Percentiles rank a stretch among this genome's conserved stretches.
Conservation (phyloP, 2,888 invertebrate genomes). For the Tipula unca region DNA sequence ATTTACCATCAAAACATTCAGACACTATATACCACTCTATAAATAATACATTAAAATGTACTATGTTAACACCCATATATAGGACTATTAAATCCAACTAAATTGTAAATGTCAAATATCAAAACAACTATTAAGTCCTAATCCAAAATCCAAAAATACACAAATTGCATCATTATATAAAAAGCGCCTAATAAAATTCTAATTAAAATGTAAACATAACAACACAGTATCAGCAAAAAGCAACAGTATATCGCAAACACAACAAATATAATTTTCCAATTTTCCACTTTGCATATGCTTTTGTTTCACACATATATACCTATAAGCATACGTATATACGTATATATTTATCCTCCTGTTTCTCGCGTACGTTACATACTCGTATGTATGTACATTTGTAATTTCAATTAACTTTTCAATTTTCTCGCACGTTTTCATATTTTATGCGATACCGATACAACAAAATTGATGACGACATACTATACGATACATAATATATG, state of each 20-base stretch:
- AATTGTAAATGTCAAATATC: too few species aligned
- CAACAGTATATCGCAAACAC: not conserved
- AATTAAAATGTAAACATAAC: not conserved
- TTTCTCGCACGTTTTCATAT: not conserved
- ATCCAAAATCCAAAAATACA: too few species aligned
- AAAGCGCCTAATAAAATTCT: not conserved
- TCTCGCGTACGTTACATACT: not conserved
- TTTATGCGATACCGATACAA: not conserved
- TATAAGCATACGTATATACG: not conserved
- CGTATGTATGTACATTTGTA: too few species aligned
- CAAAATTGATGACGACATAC: too few species aligned
- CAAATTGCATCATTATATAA: not conserved
- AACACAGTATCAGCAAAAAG: not conserved
- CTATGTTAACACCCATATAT: too few species aligned
- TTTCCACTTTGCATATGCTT: not conserved
- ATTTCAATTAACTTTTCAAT: not conserved
- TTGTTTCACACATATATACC: not conserved
- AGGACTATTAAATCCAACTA: too few species aligned
- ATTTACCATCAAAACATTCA: too few species aligned
- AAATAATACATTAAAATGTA: too few species aligned
- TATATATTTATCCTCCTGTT: not conserved
- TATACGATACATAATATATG: too few species aligned
- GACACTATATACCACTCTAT: too few species aligned
- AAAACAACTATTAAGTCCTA: too few species aligned
- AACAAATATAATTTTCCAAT: not conserved